Base-by-base conservation (phyloP, 2,888 invertebrate genomes). In the Trachelus troglodyta region DNA sequence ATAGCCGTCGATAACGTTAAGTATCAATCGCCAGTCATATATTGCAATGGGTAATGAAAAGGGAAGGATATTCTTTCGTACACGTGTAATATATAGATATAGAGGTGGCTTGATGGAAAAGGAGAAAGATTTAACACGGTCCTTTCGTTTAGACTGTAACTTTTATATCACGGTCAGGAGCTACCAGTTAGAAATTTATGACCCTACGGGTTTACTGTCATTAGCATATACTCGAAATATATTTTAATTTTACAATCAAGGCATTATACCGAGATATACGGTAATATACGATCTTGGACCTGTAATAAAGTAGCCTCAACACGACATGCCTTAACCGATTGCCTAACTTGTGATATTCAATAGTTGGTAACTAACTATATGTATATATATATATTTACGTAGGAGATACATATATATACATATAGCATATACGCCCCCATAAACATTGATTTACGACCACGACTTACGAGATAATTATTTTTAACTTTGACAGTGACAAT, bases 211-310 rank as follows among this genome's bases (percentile, higher is more conserved):
- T 82, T 78, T 79, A 76, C 77, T 82, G 79, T 82, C 80, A 83
- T 83, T 83, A 83, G 81, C 83, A 83, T 83, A 83, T 82, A 83
- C 81, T 83, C 80, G 79, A 81, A 82, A 34, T 82, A 82, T 81
- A 82, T 82, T 80, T 82, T 82, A 82, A 82, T 81, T 82, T 81
- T 82, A 82, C 82, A 80, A 81, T 82, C 82, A 74, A 77, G 75
- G 77, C 76, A 78, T 77, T 76, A 79, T 75, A 74, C 76, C 75
- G 69, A 79, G 81, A 77, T 78, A 79, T 78, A 40, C 73, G 34
- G 74, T 80, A 80, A 82, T 82, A 82, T 82, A 82, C 81, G 82
- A 82, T 81, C 78, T 77, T 76, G 81, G 71, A 77, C 75, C 75
- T 73, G 80, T 77, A 81, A 81, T 82, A 82, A 81, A 82, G 79